Conservation (phyloP, 30 jellyfish, hydroid and myxozoan species). For the Hydractinia symbiolongicarpus region DNA sequence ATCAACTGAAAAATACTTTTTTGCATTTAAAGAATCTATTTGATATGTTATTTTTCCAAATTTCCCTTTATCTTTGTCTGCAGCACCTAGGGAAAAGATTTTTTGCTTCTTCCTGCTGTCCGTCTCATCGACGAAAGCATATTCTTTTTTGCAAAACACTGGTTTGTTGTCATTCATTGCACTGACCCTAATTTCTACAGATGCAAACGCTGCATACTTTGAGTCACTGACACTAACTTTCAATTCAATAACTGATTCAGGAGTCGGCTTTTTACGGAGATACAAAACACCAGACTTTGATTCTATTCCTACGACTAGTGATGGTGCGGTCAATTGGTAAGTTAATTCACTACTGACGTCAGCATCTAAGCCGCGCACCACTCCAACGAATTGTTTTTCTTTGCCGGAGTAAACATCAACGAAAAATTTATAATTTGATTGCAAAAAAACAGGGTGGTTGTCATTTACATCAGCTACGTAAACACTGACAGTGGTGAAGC, state of each 20-base stretch:
- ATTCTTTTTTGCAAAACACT: background rate
- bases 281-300: constrained; percentile 15
- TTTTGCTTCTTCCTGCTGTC: background rate
- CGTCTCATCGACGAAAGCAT: constrained; percentile 20
- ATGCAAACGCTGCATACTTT: constrained; percentile 4
- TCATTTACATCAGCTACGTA: constrained; percentile 67
- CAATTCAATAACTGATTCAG: constrained; percentile 34
- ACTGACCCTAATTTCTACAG: background rate
- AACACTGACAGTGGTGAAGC: constrained; percentile 55
- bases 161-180: constrained; percentile 23
- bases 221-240: constrained; percentile 71
- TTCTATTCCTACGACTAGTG: constrained; percentile 22
- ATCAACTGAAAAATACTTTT: constrained; percentile 16
- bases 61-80: constrained; percentile 24
- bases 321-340: constrained; percentile 40
- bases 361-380: constrained; percentile 64
- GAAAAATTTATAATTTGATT: constrained; percentile 31
- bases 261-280: constrained; percentile 25
- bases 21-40: constrained; percentile 9
- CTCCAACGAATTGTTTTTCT: constrained; percentile 80
- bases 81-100: constrained; percentile 10
- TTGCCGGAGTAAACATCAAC: constrained; percentile 39
- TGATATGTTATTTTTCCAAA: constrained; percentile 36
- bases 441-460: constrained; percentile 66
- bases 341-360: constrained; percentile 45